Evolutionary conservation across 1,140 invertebrate species (phyloP), one percentile per base, ranked within the genome.

Genomic region (Papilio machaon): DNA sequence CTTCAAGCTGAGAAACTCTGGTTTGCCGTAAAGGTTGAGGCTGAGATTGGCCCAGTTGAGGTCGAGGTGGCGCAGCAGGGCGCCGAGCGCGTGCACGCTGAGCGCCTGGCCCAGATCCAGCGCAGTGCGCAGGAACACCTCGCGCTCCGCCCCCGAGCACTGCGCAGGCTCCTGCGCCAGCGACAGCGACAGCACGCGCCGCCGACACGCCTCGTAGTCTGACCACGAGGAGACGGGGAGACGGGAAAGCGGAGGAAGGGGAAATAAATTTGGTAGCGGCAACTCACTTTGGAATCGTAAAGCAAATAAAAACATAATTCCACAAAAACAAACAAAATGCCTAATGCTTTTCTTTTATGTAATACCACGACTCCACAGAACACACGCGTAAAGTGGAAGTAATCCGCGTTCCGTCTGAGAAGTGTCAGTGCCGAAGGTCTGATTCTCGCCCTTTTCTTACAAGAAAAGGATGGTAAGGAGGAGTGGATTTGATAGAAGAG

Each of bases 71-170:
- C 96, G 96, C 23, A 98, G 88, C 67, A 98, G 92, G 1, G 96
- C 96, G n/a, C 97, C 97, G 17, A 97, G 89, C 2, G 97, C 96
- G 89, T 97, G 95, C 1, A 98, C 95, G 89, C 96, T 96, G n/a
- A 95, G 92, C 2, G 93, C 91, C 81, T 96, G 96, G 60, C 96
- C 95, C 86, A 97, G 96, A 90, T 97, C 96, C 1, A 98, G 86
- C 1, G 97, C 88, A 1, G 97, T 97, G 60, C 96, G 95, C 1
- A 98, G 91, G 88, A 96, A 97, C 13, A 96, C 88, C 2, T 95
- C 87, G 60, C 96, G 95, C 79, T 97, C 96, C 17, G 94, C 92
- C n/a, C 96, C 95, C 13, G 95, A 95, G 58, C 95, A 95, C 81
- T 96, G 91, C 15, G 91, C 77, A 1, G 96, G 96, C 80, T 97